Evolutionary conservation across 2,113 vertebrate species (phyloP).

Genomic region (Calcarius ornatus): DNA sequence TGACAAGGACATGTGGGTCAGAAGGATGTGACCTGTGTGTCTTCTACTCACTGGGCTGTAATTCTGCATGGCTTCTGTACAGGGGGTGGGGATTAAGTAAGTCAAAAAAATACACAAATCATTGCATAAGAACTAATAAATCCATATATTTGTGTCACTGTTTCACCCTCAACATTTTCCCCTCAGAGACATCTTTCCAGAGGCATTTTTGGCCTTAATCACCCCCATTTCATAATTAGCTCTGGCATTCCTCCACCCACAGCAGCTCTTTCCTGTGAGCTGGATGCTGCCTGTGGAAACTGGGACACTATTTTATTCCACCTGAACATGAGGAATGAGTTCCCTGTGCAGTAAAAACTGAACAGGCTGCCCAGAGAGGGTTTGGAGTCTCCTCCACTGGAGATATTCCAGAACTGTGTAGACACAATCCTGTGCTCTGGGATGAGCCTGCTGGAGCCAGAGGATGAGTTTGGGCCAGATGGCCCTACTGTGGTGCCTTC

Average conservation of each 20-base stretch:
- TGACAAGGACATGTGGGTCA: not conserved
- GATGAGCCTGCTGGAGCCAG: not conserved
- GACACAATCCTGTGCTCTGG: too few relatives aligned
- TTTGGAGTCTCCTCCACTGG: not conserved
- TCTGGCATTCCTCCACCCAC: not conserved
- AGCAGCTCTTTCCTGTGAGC: not conserved
- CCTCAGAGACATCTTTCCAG: not conserved
- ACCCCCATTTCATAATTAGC: not conserved
- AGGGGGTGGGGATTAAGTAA: not conserved
- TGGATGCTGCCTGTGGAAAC: not conserved
- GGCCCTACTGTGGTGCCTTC: not conserved
- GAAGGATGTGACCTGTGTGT: not conserved
- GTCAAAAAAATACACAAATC: not conserved
- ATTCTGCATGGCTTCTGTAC: not conserved
- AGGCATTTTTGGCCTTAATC: not conserved
- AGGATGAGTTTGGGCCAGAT: not conserved
- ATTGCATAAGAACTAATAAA: not conserved
- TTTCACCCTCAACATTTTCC: not conserved
- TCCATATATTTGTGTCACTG: not conserved
- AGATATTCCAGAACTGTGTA: rapidly evolving
- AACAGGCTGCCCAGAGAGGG: not conserved
- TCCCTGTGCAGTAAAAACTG: not conserved
- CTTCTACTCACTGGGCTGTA: not conserved
- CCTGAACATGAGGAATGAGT: not conserved
- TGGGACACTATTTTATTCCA: not conserved